These are phyloP conservation scores for Cheirogaleus medius DNA, from an alignment of 2,113 vertebrate species.

Conservation along the genomic window DNA sequence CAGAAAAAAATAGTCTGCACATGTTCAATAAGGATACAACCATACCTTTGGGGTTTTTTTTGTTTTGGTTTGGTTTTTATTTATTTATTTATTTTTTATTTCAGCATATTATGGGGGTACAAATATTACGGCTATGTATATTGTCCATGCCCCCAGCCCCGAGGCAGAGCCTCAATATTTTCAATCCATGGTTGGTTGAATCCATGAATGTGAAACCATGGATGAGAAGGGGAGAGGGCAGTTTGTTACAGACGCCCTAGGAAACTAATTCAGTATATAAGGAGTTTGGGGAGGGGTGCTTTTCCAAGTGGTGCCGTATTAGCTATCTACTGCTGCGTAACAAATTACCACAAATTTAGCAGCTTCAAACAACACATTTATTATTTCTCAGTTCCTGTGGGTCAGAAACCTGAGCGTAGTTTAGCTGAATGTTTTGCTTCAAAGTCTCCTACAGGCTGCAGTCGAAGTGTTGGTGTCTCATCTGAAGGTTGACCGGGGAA, in stretches of 20 bases:
- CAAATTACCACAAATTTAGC: background rate
- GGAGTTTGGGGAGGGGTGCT: background rate
- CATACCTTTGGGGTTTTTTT: background rate
- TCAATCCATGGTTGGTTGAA: background rate
- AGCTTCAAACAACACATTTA: background rate
- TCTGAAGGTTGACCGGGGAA: background rate
- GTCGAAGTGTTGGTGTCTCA: background rate
- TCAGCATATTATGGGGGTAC: no score
- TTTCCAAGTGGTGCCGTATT: background rate
- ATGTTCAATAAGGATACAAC: background rate
- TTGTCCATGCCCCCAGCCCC: no score
- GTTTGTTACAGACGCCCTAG: background rate
- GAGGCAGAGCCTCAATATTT: no score
- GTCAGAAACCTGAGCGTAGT: background rate
- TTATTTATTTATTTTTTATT: no score
- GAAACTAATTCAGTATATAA: background rate
- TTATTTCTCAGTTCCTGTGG: background rate
- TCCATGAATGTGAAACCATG: background rate
- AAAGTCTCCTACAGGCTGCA: background rate
- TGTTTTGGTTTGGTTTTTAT: no score
- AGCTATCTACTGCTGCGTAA: background rate
- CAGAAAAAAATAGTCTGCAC: background rate
- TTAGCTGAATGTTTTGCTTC: background rate
- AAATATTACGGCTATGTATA: no score
- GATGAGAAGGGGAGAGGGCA: background rate